These are phyloP conservation scores for Acanthis flammea DNA, from an alignment of 2,797 vertebrate species.

Conservation along the genomic window DNA sequence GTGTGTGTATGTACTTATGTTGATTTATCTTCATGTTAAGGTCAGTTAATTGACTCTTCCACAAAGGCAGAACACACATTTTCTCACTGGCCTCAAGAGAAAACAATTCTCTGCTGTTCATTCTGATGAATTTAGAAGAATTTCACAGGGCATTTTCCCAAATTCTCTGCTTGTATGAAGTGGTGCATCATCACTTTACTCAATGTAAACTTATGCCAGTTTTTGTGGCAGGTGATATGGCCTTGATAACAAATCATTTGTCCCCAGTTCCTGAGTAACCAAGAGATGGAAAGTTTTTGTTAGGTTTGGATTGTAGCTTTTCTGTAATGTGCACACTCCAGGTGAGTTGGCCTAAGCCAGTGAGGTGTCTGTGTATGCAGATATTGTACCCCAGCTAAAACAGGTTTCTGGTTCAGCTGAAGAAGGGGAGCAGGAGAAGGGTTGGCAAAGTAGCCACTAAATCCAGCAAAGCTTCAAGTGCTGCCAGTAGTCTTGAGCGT, in stretches of 20 bases:
- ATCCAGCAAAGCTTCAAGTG: neutral
- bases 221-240: neutral
- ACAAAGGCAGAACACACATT: neutral
- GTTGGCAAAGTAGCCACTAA: neutral
- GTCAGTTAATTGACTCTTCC: neutral
- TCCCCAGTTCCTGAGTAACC: neutral
- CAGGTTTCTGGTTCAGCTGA: neutral
- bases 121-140: neutral
- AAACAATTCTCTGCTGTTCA: neutral
- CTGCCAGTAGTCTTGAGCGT: neutral
- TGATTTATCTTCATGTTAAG: neutral
- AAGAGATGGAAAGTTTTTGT: neutral
- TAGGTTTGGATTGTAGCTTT: neutral
- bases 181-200: neutral
- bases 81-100: neutral
- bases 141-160: neutral
- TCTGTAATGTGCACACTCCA: neutral
- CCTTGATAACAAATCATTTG: neutral
- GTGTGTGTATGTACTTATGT: neutral
- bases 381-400: neutral
- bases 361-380: neutral
- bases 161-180: neutral
- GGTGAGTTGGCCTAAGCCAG: neutral
- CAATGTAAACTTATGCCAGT: neutral
- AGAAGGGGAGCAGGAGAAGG: neutral